Evolutionary conservation across 2,797 vertebrate genomes (phyloP), one percentile per base, ranked within the genome.

Genomic region (Vireo griseus): DNA sequence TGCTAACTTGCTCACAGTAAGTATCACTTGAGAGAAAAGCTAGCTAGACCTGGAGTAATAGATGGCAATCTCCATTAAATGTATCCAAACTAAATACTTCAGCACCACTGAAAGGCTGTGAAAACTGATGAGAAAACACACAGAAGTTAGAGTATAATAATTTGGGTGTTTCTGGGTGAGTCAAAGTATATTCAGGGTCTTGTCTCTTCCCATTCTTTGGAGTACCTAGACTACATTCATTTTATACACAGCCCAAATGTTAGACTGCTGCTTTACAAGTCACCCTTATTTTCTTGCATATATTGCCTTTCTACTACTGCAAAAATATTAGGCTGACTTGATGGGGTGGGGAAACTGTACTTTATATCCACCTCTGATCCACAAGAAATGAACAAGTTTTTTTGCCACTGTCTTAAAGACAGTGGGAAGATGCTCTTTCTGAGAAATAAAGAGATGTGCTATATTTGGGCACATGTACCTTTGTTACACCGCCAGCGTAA

Each of bases 11-110:
- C 72, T 94, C 71, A 48, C 37, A 17, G 0, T 52, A 77, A 92
- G 66, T 68, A 82, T 92, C 93, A 94, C 91, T 88, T 76, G 84
- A 94, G 85, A 89, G 87, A 90, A 84, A 91, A 93, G 59, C 62
- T 73, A 82, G 52, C 45, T 71, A 88, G 69, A 76, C 79, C 39
- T 77, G 61, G 39, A 86, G 61, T 69, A 88, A 79, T 31, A 69
- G 50, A 61, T 5, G 44, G 44, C 69, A 79, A 72, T 73, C 72
- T 67, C 48, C 83, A 61, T 80, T 80, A 86, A 88, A 88, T 75
- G 35, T 24, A 66, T 69, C 51, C 25, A 58, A 74, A 61, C 19
- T 29, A 91, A 88, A 59, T 29, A 35, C 33, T 72, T 91, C n/a
- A 67, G 55, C 75, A 75, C 76, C 47, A 37, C 33, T 10, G 11